Evolutionary conservation across 2,113 vertebrate species (phyloP).

Genomic region (Ellobius talpinus): DNA sequence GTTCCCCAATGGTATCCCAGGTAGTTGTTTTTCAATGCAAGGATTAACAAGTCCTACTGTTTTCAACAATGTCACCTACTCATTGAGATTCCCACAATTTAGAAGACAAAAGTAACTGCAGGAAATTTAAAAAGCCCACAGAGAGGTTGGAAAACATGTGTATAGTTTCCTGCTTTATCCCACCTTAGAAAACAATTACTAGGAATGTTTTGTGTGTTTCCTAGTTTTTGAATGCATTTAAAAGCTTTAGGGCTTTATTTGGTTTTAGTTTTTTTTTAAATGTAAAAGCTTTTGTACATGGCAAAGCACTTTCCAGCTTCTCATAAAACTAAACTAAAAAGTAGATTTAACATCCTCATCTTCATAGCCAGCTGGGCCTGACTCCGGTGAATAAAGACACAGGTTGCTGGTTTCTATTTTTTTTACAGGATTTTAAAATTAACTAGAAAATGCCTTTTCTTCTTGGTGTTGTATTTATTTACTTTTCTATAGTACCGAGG

Average conservation of each 20-base stretch:
- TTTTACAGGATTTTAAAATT: constrained; percentile 40
- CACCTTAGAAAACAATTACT: constrained; percentile 21
- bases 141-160: neutral
- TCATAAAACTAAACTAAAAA: constrained; percentile 40
- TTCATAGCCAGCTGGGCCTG: neutral
- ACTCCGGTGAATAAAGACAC: neutral
- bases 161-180: neutral
- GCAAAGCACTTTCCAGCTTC: neutral
- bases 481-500: neutral
- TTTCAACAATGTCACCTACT: neutral
- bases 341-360: constrained; percentile 18
- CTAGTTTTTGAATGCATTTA: constrained; percentile 42
- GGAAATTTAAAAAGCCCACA: constrained; percentile 49
- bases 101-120: constrained; percentile 43
- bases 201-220: constrained; percentile 23
- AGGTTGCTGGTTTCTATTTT: constrained; percentile 5
- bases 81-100: constrained; percentile 39
- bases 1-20: neutral
- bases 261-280: neutral
- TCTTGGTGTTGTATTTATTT: neutral
- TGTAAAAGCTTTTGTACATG: constrained; percentile 11
- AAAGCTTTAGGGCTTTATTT: neutral
- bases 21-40: constrained; percentile 53
- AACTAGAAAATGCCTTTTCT: constrained; percentile 27
- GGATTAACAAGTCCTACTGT: neutral